Conservation (phyloP, 2,797 vertebrate species). For the Neopelma chrysocephalum region DNA sequence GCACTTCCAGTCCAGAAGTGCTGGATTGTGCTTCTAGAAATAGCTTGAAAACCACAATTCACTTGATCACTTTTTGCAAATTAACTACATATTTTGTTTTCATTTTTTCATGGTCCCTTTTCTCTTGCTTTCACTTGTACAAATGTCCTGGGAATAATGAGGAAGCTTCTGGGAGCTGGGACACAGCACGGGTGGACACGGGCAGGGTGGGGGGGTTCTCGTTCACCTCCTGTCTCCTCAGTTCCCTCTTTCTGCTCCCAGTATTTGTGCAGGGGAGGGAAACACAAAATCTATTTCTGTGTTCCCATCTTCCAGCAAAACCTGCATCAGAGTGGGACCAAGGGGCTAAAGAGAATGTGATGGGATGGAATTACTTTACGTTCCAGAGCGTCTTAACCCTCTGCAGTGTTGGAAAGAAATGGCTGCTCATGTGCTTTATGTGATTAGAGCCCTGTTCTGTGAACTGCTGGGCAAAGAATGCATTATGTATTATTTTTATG, state of each 20-base stretch:
- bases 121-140: neutral
- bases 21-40: neutral
- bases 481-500: neutral
- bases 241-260: neutral
- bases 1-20: neutral
- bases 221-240: neutral
- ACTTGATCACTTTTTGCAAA: neutral
- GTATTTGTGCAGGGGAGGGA: too few relatives aligned
- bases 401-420: neutral
- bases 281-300: neutral
- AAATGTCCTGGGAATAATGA: neutral
- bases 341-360: neutral
- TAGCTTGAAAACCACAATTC: neutral
- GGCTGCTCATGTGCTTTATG: neutral
- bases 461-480: neutral
- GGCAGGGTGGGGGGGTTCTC: accelerated
- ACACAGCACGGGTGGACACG: accelerated
- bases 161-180: neutral
- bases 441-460: neutral
- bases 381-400: neutral
- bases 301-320: neutral
- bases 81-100: neutral
- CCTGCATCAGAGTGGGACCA: neutral
- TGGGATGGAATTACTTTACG: neutral
- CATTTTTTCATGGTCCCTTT: neutral